Percentiles rank a stretch among this genome's conserved stretches.
Evolutionary conservation across 2,113 vertebrate species (phyloP).

Genomic region (Tauraco erythrolophus): DNA sequence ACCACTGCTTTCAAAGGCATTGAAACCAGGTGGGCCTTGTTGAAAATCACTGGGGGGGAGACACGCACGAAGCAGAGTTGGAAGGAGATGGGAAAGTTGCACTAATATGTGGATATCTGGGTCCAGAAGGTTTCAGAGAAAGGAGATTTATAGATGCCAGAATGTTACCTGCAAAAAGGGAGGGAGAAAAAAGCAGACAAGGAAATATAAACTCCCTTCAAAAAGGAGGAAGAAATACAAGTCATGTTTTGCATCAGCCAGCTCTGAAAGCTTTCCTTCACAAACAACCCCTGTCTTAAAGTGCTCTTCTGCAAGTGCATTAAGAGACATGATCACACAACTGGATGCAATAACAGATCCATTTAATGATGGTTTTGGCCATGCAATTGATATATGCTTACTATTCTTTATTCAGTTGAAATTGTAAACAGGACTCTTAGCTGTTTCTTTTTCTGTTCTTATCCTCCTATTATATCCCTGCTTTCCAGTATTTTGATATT

Average conservation of each 20-base stretch:
- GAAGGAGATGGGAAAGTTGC: background rate
- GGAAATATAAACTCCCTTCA: background rate
- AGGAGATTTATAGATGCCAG: background rate
- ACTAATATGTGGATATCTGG: background rate
- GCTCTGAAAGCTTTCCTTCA: background rate
- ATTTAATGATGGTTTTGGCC: background rate
- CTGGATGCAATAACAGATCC: background rate
- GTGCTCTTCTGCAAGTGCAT: background rate
- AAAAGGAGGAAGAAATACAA: background rate
- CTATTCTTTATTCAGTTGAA: background rate
- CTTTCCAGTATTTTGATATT: slow-evolving; percentile 1
- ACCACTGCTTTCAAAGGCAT: background rate
- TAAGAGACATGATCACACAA: background rate
- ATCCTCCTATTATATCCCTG: background rate
- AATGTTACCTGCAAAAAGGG: background rate
- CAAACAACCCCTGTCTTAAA: background rate
- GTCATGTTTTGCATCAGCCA: background rate
- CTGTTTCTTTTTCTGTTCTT: background rate
- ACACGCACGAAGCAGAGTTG: background rate
- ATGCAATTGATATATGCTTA: background rate
- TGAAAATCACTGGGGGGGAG: background rate
- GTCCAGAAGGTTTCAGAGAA: background rate
- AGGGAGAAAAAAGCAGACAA: background rate
- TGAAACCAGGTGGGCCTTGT: background rate
- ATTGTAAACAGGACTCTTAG: background rate